Base-by-base conservation (phyloP, 2,797 vertebrate genomes). In the Rhinella marina region DNA sequence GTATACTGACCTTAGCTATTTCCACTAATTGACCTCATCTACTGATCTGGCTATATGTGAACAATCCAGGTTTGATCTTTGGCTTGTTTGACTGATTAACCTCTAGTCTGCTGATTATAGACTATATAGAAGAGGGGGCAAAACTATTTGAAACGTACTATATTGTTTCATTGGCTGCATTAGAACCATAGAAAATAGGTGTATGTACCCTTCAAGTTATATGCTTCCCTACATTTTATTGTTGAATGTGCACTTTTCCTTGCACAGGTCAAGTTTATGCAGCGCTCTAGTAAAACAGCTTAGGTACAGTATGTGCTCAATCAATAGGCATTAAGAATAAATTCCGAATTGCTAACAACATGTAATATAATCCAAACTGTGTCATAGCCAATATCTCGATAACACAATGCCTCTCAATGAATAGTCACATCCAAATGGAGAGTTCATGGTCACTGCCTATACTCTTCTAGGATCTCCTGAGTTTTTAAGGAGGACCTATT, bases 281-380 rank as follows among this genome's bases (percentile, higher is more conserved):
- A 77, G 50, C 1, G 75, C 50, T 29, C 62, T 48, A 13, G 59
- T 81, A 59, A 81, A 61, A 61, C 57, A 81, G 78, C 78, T 81
- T 81, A 81, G 54, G 56, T 77, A 77, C 50, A 54, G 50, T 77
- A 54, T 77, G 50, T 77, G 50, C 78, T 62, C 32, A 62, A 81
- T 81, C 78, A 61, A 81, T 81, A 81, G 78, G 59, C 59, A 32
- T 81, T 62, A 59, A 81, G 78, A 81, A 59, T 81, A 62, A 61
- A 81, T 62, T 81, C 78, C n/a, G 27, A 81, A 81, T 81, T 81
- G 78, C 78, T 81, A 61, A 62, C 78, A 81, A 61, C 56, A 81
- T 81, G 59, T 81, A 81, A 81, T 81, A 81, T n/a, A 62, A 62
- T 61, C 78, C 78, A 81, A 59, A 61, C 75, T 77, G 75, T 23